These are phyloP conservation scores for Macroramphosus scolopax DNA, from an alignment of 2,797 vertebrate genomes.

Conservation along the genomic window DNA sequence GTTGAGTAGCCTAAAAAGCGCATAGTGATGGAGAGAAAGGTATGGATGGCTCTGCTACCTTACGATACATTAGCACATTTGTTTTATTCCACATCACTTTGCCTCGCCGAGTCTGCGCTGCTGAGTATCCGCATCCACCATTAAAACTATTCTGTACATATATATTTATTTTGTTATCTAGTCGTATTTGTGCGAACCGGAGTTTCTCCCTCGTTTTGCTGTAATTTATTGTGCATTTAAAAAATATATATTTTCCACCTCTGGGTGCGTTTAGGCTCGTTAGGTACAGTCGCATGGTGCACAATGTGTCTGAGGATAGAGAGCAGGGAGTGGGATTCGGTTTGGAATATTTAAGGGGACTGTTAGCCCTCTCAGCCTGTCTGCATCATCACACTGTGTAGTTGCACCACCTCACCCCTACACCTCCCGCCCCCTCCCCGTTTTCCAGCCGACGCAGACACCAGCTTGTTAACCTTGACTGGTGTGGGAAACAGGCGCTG, in stretches of 20 bases:
- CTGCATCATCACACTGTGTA: slow-evolving; percentile 66
- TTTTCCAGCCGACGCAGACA: slow-evolving; percentile 71
- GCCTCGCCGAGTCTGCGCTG: too few relatives aligned
- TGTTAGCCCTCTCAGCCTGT: slow-evolving; percentile 41
- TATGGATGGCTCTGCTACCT: slow-evolving; percentile 69
- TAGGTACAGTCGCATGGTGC: slow-evolving; percentile 24
- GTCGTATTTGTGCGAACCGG: too few relatives aligned
- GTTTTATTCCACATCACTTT: slow-evolving; percentile 54
- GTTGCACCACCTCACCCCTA: slow-evolving; percentile 61
- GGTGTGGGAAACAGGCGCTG: slow-evolving; percentile 75
- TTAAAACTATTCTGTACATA: slow-evolving; percentile 55
- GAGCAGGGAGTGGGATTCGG: slow-evolving; percentile 36
- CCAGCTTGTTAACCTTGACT: slow-evolving; percentile 79
- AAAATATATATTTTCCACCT: slow-evolving; percentile 25
- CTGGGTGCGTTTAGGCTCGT: neutral
- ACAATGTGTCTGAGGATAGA: slow-evolving; percentile 5
- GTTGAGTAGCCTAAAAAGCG: slow-evolving; percentile 59
- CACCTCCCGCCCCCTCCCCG: slow-evolving; percentile 45
- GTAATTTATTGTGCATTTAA: slow-evolving; percentile 59
- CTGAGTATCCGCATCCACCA: too few relatives aligned
- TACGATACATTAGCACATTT: slow-evolving; percentile 39
- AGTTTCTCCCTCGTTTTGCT: slow-evolving; percentile 36
- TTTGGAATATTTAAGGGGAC: slow-evolving; percentile 39
- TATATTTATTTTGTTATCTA: slow-evolving; percentile 51
- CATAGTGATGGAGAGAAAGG: slow-evolving; percentile 84